These are phyloP conservation scores for Microdon myrmicae DNA, from an alignment of 2,888 invertebrate genomes.

Conservation along the genomic window DNA sequence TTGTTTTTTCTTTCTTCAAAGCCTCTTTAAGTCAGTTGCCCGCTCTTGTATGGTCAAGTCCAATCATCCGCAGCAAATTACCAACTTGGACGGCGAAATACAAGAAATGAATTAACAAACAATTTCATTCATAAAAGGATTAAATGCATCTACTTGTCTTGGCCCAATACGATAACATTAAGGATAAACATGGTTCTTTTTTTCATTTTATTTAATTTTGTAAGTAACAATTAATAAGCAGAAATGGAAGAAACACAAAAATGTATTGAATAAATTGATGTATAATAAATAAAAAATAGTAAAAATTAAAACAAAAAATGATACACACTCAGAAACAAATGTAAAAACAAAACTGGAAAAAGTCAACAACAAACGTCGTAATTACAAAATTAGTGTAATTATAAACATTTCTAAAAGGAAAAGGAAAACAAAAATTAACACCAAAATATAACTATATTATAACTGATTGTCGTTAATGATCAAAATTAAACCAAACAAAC, in stretches of 20 bases:
- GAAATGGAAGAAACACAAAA: conserved; percentile 15
- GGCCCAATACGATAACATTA: conserved; percentile 32
- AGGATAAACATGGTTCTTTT: conserved; percentile 34
- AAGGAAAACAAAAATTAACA: conserved; percentile 1
- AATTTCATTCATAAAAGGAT: conserved; percentile 16
- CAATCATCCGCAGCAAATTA: conserved; percentile 68
- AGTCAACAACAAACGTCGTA: conserved; percentile 22
- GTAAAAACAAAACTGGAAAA: conserved; percentile 22
- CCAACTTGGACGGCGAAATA: conserved; percentile 63
- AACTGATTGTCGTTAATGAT: conserved; percentile 29
- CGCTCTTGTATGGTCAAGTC: conserved; percentile 93
- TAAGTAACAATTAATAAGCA: conserved; percentile 46
- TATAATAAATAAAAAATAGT: conserved; percentile 48
- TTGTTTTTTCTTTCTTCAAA: conserved; percentile 60
- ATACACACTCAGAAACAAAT: conserved; percentile 30
- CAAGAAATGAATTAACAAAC: conserved; percentile 62
- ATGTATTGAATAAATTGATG: conserved; percentile 40
- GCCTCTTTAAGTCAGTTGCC: conserved; percentile 95
- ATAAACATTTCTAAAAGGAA: conserved; percentile 22
- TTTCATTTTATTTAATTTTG: conserved; percentile 46
- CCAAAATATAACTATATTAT: conserved; percentile 24
- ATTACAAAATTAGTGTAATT: conserved; percentile 45
- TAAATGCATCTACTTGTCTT: conserved; percentile 27
- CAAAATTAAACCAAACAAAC: conserved; percentile 18
- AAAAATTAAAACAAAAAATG: conserved; percentile 25